These are phyloP conservation scores for Callospermophilus lateralis DNA, from an alignment of 2,113 vertebrate species.

Conservation along the genomic window DNA sequence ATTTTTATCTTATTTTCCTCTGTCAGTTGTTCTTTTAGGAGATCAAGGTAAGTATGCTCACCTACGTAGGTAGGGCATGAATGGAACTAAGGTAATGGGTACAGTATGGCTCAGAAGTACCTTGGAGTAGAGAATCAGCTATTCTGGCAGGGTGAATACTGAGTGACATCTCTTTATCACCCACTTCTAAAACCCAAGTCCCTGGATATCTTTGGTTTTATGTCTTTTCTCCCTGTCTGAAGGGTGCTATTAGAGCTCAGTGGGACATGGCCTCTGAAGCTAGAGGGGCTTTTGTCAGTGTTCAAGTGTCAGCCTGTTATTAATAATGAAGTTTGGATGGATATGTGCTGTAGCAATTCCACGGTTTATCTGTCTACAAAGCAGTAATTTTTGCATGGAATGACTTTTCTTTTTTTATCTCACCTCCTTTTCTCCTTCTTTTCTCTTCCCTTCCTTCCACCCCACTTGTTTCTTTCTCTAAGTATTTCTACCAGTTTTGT, in stretches of 20 bases:
- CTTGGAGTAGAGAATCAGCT: not conserved
- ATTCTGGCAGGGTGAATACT: not conserved
- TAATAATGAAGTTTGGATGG: not conserved
- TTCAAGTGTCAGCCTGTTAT: not conserved
- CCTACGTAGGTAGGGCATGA: not conserved
- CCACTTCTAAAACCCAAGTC: not conserved
- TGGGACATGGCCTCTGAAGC: not conserved
- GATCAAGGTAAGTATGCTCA: not conserved
- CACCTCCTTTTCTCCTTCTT: not conserved
- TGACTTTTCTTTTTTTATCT: not conserved
- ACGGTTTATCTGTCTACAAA: not conserved
- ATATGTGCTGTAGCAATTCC: not conserved
- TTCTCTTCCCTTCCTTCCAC: not conserved
- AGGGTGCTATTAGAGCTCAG: not conserved
- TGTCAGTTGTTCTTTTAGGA: not conserved
- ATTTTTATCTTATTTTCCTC: slow-evolving; percentile 35
- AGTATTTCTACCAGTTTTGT: not conserved
- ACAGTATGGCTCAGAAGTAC: not conserved
- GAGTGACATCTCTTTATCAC: slow-evolving; percentile 37
- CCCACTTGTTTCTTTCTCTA: not conserved
- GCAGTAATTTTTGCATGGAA: not conserved
- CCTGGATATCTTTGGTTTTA: slow-evolving; percentile 26
- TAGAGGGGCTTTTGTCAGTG: not conserved
- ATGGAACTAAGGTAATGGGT: not conserved
- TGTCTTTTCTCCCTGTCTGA: not conserved